Evolutionary conservation across 2,888 invertebrate genomes (phyloP).

Genomic region (Ceratothoa steindachneri): DNA sequence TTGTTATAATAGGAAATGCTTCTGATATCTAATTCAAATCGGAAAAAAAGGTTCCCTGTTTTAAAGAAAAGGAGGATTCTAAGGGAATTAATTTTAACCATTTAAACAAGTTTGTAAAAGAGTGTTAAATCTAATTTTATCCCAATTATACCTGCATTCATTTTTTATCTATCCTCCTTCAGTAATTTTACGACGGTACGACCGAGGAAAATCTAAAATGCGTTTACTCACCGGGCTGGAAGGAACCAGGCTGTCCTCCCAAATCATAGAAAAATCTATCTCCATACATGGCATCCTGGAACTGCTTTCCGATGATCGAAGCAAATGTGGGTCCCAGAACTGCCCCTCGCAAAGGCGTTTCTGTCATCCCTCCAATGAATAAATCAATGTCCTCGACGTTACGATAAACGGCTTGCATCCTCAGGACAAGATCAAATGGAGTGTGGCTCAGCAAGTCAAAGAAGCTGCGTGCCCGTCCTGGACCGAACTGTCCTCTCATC

Average conservation of each 20-base stretch:
- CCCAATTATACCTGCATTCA: no score
- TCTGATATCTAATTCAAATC: no score
- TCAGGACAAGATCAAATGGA: neutral
- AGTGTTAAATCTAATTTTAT: no score
- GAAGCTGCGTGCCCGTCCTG: constrained; percentile 20
- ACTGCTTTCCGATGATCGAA: constrained; percentile 65
- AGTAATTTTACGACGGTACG: neutral
- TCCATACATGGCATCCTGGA: constrained; percentile 66
- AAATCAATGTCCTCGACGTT: constrained; percentile 56
- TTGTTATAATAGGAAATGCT: no score
- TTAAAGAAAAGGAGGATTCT: no score
- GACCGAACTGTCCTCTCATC: constrained; percentile 34
- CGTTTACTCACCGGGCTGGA: constrained; percentile 25
- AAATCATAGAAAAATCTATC: constrained; percentile 48
- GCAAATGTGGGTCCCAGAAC: constrained; percentile 46
- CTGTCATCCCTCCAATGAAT: constrained; percentile 55
- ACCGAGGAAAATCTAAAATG: neutral
- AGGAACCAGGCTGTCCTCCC: constrained; percentile 38
- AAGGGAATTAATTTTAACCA: no score
- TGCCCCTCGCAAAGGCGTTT: constrained; percentile 50
- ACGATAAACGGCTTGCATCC: constrained; percentile 49
- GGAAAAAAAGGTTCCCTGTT: no score
- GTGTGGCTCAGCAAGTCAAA: constrained; percentile 32
- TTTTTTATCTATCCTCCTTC: no score
- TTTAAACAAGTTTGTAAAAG: no score